Base-by-base conservation (phyloP, 64 coral and sea anemone genomes). In the Dendronephthya gigantea region DNA sequence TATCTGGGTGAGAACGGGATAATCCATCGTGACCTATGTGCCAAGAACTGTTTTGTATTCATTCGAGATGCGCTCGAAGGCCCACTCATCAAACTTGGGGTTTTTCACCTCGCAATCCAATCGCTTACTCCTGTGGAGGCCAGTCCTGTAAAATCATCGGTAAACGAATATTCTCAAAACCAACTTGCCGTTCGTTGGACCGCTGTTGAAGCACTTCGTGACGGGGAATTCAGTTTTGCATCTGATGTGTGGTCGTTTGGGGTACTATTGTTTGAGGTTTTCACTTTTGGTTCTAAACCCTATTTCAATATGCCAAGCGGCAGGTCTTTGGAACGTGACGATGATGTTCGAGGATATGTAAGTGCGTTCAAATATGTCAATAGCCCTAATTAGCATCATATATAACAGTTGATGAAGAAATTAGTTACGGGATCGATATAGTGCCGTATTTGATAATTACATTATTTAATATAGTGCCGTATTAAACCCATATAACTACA, bases 221-320 rank as follows among this genome's bases (percentile, higher is more conserved):
- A 7, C 12, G 69, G 69, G 1, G 35, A 34, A 37, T 75, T 34
- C 69, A 75, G 69, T 75, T 9, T 9, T 33, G 10, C 12, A 13
- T 75, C 69, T 37, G 69, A 75, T 37, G 69, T 75, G 17, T 75
- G 69, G 69, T 34, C 69, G 10, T 75, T 75, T 29, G 69, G 69
- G 2, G 30, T 75, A 16, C 10, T 75, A 27, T 27, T 75, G 29
- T 75, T 75, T 27, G 69, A 75, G 25, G 34, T 75, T 75, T 75
- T 75, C n/a, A 75, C 69, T 4, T 16, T 75, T 31, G 69, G 69
- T 37, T 4, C 27, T 16, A 75, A 31, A 16, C 69, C 69, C 2
- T 75, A 75, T 29, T 1, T 3, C 35, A 75, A 75, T 29, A 75
- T 75, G 69, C 35, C 69, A 75, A 75, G 35, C 34, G 69, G 69